Evolutionary conservation across 1,140 invertebrate genomes (phyloP).

Genomic region (Thaumetopoea pityocampa): DNA sequence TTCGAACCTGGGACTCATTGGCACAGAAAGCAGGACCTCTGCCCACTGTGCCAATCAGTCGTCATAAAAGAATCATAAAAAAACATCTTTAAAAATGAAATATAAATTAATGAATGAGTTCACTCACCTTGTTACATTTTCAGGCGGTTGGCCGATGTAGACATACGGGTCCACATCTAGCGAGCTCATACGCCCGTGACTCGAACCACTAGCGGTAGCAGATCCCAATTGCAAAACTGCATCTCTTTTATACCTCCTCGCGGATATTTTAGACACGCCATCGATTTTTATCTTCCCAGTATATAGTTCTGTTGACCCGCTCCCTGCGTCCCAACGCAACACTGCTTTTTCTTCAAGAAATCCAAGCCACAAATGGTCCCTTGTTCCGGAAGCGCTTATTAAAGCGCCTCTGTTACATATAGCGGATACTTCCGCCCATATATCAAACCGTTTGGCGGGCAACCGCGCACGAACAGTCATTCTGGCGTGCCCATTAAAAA

Average conservation of each 20-base stretch:
- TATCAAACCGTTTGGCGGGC: conserved; percentile 63
- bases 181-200: conserved; percentile 57
- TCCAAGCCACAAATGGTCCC: conserved; percentile 66
- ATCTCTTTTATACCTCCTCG: conserved; percentile 61
- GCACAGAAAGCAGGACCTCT: too few relatives aligned
- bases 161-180: conserved; percentile 57
- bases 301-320: conserved; percentile 47
- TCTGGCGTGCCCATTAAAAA: conserved; percentile 55
- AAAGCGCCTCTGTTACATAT: conserved; percentile 56
- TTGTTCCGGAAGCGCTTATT: conserved; percentile 54
- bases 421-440: conserved; percentile 64
- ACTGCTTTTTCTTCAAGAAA: conserved; percentile 47
- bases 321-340: conserved; percentile 58
- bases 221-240: conserved; percentile 51
- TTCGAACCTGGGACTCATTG: too few relatives aligned
- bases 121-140: conserved; percentile 58
- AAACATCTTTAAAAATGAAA: background rate
- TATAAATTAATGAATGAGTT: conserved; percentile 8
- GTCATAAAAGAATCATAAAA: background rate
- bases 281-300: conserved; percentile 53
- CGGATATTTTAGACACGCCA: conserved; percentile 52
- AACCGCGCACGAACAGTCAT: conserved; percentile 50
- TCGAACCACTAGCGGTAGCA: conserved; percentile 41
- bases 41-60: too few relatives aligned
- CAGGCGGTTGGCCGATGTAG: conserved; percentile 54